phyloP scores from a whole-genome alignment of 2,797 vertebrate genomes.

The Micrastur ruficollis region DNA sequence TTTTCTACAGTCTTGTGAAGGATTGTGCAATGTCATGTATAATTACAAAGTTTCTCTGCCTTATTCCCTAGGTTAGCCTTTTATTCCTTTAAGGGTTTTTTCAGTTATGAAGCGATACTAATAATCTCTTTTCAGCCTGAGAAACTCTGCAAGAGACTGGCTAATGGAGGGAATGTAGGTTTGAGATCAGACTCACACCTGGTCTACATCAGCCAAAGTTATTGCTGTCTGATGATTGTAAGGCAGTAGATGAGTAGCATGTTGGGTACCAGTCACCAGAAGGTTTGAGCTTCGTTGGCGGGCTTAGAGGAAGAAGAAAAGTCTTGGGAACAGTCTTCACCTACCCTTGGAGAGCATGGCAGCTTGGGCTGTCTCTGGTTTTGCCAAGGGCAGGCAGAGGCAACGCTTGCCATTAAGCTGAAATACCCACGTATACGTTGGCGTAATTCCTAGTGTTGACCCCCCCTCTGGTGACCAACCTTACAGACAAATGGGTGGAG shows the following conservation, averaged over 20 bases:
- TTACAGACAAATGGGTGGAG: neutral
- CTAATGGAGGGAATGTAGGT: neutral
- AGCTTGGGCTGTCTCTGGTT: neutral
- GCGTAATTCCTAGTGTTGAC: fast-evolving
- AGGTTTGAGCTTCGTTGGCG: neutral
- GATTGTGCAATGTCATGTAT: neutral
- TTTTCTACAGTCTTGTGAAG: neutral
- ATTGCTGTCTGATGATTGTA: neutral
- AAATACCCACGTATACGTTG: fast-evolving
- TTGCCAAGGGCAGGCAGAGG: neutral
- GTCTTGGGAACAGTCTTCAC: neutral
- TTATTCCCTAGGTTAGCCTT: neutral
- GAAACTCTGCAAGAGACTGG: neutral
- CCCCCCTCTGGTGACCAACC: neutral
- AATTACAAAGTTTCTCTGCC: neutral
- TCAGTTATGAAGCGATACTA: neutral
- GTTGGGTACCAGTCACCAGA: neutral
- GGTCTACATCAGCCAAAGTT: neutral
- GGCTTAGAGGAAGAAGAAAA: neutral
- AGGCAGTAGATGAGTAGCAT: neutral
- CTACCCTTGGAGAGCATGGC: fast-evolving
- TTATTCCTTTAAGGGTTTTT: neutral
- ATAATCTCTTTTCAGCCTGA: neutral
- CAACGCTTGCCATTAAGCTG: neutral
- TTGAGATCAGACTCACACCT: neutral